Base-by-base conservation (phyloP, 2,113 vertebrate genomes). In the Mesitornis unicolor region DNA sequence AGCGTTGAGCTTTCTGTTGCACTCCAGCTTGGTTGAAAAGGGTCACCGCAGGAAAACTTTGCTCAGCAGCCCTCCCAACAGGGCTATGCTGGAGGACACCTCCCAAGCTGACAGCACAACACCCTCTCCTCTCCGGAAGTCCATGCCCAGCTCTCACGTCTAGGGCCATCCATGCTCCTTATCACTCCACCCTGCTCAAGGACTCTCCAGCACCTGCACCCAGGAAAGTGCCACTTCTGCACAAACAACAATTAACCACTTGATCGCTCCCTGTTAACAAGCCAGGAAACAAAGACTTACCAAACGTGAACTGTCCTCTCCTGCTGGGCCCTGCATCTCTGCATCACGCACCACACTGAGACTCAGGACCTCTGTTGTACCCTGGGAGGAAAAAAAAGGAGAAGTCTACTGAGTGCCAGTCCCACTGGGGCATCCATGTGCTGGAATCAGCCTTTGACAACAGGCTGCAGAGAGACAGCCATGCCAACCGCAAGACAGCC, bases 141-240 rank as follows among this genome's bases (percentile, higher is more conserved):
- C 33, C 9, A 1, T 4, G 35, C 10, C 25, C n/a, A 28, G n/a
- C 8, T 40, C 35, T 29, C n/a, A 60, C 0, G 0, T 25, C 50
- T 83, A 64, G 0, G 19, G 33, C 8, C 35, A 70, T 16, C 69
- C 17, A 33, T 43, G 14, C 15, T 57, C 28, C 20, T 67, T 28
- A 20, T 19, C 51, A 25, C 25, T 45, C 2, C 17, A 67, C 35
- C 56, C 33, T 63, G 13, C 31, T 53, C 0, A 0, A 86, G 38
- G 61, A 63, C 25, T 71, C 7, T 54, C 54, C 56, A 2, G 1
- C 16, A 29, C 3, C 26, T 75, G 13, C 42, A 63, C 11, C n/a
- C 28, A 42, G 33, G 13, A 43, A 89, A 50, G 22, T 13, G 15
- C 7, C 51, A 48, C 29, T 45, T 93, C 56, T 38, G 57, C 22